These are phyloP conservation scores for Styela plicata DNA, from an alignment of 23 tunicate genomes.

Conservation along the genomic window DNA sequence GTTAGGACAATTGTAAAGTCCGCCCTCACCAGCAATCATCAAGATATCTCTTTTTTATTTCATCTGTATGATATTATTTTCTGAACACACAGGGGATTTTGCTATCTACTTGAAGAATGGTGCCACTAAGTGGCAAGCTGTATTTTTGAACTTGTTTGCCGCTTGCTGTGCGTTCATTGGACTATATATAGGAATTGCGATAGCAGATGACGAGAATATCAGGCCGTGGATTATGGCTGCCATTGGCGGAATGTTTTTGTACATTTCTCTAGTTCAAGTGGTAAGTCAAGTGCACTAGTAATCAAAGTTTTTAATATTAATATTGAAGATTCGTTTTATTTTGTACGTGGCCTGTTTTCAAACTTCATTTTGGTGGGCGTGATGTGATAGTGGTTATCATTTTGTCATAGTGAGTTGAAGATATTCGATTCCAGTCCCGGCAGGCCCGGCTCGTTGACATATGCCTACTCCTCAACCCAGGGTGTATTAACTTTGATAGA, in stretches of 20 bases:
- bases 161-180: constrained; percentile 85
- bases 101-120: constrained; percentile 89
- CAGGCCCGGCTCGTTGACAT: too few species aligned
- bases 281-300: too few species aligned
- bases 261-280: constrained; percentile 74
- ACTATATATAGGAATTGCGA: constrained; percentile 65
- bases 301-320: too few species aligned
- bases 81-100: constrained; percentile 98
- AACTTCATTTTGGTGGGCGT: too few species aligned
- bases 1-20: too few species aligned
- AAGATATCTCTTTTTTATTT: too few species aligned
- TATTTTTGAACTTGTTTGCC: constrained; percentile 58
- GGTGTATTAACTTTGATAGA: too few species aligned
- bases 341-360: too few species aligned
- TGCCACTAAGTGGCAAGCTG: constrained; percentile 62
- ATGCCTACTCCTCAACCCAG: too few species aligned
- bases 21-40: too few species aligned
- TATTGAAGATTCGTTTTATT: too few species aligned
- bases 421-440: not conserved
- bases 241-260: constrained; percentile 87
- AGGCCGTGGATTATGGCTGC: constrained; percentile 67
- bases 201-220: constrained; percentile 41
- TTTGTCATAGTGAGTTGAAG: not conserved
- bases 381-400: not conserved
- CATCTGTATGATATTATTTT: too few species aligned